Base-by-base conservation (phyloP, 2,797 vertebrate genomes). In the Falco columbarius region DNA sequence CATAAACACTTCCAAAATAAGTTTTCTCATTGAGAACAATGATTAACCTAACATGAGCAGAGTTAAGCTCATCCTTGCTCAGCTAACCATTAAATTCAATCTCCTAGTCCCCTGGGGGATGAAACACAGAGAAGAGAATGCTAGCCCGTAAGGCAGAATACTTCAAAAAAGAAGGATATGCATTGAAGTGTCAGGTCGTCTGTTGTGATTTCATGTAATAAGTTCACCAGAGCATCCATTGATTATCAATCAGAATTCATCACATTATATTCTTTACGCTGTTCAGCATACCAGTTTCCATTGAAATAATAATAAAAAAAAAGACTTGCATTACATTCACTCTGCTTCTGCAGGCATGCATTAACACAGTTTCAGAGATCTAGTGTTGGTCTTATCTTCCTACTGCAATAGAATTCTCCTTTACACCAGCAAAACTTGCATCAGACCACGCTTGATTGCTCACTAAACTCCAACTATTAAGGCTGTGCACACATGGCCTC, bases 81-180 rank as follows among this genome's bases (percentile, higher is more conserved):
- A 95, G 71, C 63, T 96, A 96, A 82, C 77, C 86, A 87, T 96
- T 94, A 96, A 95, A 96, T 92, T 96, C 75, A 92, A 82, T 92
- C 86, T 96, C 70, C 32, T 70, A 47, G 3, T 79, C 32, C 47
- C 86, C n/a, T 44, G 74, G n/a, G 58, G 30, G 47, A 75, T 66
- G 83, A 81, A 85, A 47, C 10, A 7, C 46, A 89, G 93, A 59
- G 77, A 79, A 81, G 70, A 94, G 59, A 92, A 93, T 80, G 55
- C 19, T 66, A 81, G 42, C 76, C 95, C 0, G 0, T 51, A 86
- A 94, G 90, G 81, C 89, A 95, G 66, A 86, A 72, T 40, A 36
- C 62, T 93, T 93, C 74, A 95, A 52, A 92, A 89, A 82, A 10
- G 38, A 89, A 79, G 42, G 62, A 86, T 79, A 24, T 47, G 55